Base-by-base conservation (phyloP, 2,113 vertebrate genomes). In the Oriolus oriolus region DNA sequence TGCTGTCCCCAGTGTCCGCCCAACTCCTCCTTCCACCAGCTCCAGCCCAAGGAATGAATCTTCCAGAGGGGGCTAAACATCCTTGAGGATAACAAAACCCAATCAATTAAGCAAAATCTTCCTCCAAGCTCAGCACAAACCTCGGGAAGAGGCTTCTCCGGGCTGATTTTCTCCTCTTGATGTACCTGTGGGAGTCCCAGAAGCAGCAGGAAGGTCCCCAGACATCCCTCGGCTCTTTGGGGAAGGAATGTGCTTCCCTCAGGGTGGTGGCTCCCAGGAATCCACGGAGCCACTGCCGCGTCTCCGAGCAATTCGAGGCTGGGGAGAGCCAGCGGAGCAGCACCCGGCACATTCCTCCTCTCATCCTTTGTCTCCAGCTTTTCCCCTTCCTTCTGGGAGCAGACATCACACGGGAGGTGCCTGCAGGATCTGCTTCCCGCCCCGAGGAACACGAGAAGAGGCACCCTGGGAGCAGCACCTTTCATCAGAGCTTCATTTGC, bases 91-190 rank as follows among this genome's bases (percentile, higher is more conserved):
- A 89, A 73, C 3, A 65, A 17, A 68, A 83, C 31, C 21, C 21
- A 69, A 71, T 17, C 80, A 87, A 71, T n/a, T 84, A 30, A 81
- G 75, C 22, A 31, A 39, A 69, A 89, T 56, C 45, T 61, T 95
- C 68, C 79, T 89, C 90, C 88, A 21, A 88, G 86, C 89, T 93
- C 95, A 96, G 93, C 89, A 91, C n/a, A 90, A 95, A 94, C 30
- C 33, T 84, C 20, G 3, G 9, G 16, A 76, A 95, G 71, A 68
- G 41, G 79, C 41, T 86, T 94, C 68, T 54, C 3, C 0, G 2
- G 65, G 56, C 42, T 41, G 59, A 57, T 77, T 69, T 47, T 47
- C 56, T 79, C 28, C 42, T 89, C 87, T 79, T 91, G 77, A 92
- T 69, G 80, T 83, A 50, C 45, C 35, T 41, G 33, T 16, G 37